These are phyloP conservation scores for Atta texana DNA, from an alignment of 1,140 invertebrate species.

Conservation along the genomic window DNA sequence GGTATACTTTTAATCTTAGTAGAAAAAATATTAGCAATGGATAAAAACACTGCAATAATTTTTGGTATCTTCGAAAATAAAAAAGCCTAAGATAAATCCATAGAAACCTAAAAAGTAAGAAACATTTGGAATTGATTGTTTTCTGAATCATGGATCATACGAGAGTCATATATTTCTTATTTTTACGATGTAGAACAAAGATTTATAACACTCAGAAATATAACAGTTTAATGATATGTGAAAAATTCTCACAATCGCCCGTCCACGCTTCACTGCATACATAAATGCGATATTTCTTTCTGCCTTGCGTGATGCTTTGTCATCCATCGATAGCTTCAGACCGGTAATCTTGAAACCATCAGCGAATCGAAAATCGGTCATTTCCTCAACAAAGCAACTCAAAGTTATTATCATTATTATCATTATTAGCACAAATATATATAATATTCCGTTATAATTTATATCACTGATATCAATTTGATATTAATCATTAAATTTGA, in stretches of 20 bases:
- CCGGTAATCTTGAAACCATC: constrained; percentile 38
- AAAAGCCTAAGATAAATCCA: too few species aligned
- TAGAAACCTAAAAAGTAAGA: too few species aligned
- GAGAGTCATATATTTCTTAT: constrained; percentile 8
- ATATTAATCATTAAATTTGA: too few species aligned
- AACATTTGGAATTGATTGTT: neutral
- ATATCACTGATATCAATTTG: neutral
- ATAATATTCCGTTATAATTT: neutral
- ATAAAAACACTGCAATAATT: too few species aligned
- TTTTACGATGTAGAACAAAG: constrained; percentile 25
- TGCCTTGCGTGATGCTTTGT: constrained; percentile 34
- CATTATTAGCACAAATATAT: neutral
- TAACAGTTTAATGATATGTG: constrained; percentile 68
- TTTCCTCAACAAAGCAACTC: constrained; percentile 23
- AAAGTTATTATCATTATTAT: neutral
- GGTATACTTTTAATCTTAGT: neutral
- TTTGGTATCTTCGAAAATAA: too few species aligned
- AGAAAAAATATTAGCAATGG: too few species aligned
- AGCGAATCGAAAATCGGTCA: constrained; percentile 36
- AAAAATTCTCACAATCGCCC: constrained; percentile 63
- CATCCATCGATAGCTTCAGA: constrained; percentile 33
- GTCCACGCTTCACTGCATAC: constrained; percentile 31
- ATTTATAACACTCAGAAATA: constrained; percentile 30
- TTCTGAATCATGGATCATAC: neutral
- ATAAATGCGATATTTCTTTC: constrained; percentile 61